Percentiles rank a stretch among this genome's conserved stretches.
Conservation (phyloP, 2,888 invertebrate genomes). For the Onthophagus sagittarius region DNA sequence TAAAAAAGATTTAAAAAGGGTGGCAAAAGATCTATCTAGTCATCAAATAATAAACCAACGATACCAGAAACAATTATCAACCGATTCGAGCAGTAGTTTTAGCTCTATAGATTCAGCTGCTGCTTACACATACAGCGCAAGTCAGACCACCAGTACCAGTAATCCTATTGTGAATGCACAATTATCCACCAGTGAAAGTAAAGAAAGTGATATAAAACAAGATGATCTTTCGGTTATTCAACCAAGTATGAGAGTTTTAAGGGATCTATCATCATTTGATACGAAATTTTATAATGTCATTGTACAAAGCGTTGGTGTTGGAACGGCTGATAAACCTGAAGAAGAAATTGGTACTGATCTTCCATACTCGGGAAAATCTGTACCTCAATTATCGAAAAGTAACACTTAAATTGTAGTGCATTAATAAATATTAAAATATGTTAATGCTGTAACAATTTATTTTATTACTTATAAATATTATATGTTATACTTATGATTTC, state of each 20-base stretch:
- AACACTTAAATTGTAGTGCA: too few species aligned
- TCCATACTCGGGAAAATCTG: conserved; percentile 8
- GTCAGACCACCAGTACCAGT: background rate
- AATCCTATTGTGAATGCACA: background rate
- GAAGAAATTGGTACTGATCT: conserved; percentile 19
- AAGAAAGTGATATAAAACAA: background rate
- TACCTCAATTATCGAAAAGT: background rate
- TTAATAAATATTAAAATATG: too few species aligned
- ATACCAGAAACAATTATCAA: background rate
- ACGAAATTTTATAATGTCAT: conserved; percentile 14
- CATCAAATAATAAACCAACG: background rate
- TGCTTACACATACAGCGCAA: background rate
- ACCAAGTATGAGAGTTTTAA: conserved; percentile 16
- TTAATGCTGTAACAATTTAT: too few species aligned
- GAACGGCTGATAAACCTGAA: conserved; percentile 9
- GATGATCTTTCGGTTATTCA: background rate
- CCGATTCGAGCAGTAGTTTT: background rate
- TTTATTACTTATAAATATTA: too few species aligned
- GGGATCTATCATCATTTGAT: conserved; percentile 15
- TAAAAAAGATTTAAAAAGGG: conserved; percentile 5
- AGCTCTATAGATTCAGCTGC: background rate
- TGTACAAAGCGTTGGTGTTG: conserved; percentile 14
- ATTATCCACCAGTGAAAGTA: background rate
- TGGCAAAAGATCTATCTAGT: background rate
- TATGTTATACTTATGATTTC: too few species aligned